Conservation (phyloP, 2,797 vertebrate genomes). For the Vespertilio murinus region DNA sequence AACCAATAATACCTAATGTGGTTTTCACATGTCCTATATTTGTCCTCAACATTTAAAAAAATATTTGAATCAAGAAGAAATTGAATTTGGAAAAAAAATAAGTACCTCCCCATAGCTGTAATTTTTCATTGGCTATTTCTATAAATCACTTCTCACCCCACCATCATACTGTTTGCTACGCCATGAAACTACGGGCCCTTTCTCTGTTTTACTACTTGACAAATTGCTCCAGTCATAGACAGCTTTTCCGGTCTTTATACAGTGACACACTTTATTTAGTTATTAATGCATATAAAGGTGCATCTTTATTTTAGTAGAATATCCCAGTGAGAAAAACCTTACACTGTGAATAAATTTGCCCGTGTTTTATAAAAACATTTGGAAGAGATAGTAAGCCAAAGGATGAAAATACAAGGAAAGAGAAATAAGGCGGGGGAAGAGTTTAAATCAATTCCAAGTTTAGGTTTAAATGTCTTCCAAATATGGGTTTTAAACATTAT, state of each 20-base stretch:
- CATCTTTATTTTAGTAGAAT: neutral
- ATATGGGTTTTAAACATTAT: neutral
- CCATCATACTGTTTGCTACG: neutral
- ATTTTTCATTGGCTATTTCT: neutral
- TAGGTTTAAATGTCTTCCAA: neutral
- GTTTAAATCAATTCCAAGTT: neutral
- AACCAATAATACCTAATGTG: neutral
- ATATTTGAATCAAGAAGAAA: neutral
- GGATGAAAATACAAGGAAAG: neutral
- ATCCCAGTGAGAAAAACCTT: neutral
- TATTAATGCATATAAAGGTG: neutral
- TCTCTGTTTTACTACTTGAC: neutral
- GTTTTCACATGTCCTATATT: neutral
- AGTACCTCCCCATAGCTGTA: neutral
- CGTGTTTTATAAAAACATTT: neutral
- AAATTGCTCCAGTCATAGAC: neutral
- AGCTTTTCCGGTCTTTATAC: neutral
- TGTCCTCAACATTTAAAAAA: neutral
- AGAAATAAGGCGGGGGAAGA: neutral
- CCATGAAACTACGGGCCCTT: neutral
- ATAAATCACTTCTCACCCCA: neutral
- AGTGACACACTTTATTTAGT: neutral
- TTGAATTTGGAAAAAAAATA: neutral
- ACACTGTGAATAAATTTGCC: neutral
- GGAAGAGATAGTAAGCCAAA: neutral